These are phyloP conservation scores for Shargacucullia verbasci DNA, from an alignment of 2,888 invertebrate species.

Conservation along the genomic window DNA sequence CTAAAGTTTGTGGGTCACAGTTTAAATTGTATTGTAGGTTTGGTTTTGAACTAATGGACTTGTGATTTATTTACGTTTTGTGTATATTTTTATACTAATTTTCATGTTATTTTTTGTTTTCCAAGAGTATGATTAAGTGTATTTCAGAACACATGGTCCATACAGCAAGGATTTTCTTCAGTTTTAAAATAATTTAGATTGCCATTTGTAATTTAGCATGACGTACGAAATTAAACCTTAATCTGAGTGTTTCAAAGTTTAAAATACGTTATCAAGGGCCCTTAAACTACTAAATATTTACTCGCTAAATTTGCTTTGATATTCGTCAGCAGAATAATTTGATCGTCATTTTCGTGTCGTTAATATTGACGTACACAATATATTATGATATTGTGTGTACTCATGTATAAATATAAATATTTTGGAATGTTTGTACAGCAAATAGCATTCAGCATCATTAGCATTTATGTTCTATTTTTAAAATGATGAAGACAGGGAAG, in stretches of 20 bases:
- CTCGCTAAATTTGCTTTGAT: slow-evolving; percentile 7
- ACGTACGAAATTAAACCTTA: too few species aligned
- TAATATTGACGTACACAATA: background rate
- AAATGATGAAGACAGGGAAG: background rate
- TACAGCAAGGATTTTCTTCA: too few species aligned
- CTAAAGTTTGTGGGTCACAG: slow-evolving; percentile 28
- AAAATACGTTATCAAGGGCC: slow-evolving; percentile 39
- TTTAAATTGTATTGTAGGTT: slow-evolving; percentile 23
- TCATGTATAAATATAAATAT: background rate
- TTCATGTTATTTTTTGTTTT: too few species aligned
- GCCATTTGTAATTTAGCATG: too few species aligned
- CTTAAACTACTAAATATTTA: slow-evolving; percentile 29
- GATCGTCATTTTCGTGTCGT: background rate
- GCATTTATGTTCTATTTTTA: too few species aligned
- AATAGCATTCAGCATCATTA: too few species aligned
- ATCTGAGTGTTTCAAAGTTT: too few species aligned
- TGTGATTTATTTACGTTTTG: too few species aligned
- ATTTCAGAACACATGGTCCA: too few species aligned
- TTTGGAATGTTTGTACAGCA: background rate
- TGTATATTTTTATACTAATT: too few species aligned
- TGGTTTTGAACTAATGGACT: slow-evolving; percentile 35
- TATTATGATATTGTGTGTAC: background rate
- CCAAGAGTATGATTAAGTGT: too few species aligned
- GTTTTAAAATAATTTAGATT: too few species aligned
- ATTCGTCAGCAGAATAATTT: background rate